Evolutionary conservation across 1,140 invertebrate species (phyloP).

Genomic region (Drosophila virilis): DNA sequence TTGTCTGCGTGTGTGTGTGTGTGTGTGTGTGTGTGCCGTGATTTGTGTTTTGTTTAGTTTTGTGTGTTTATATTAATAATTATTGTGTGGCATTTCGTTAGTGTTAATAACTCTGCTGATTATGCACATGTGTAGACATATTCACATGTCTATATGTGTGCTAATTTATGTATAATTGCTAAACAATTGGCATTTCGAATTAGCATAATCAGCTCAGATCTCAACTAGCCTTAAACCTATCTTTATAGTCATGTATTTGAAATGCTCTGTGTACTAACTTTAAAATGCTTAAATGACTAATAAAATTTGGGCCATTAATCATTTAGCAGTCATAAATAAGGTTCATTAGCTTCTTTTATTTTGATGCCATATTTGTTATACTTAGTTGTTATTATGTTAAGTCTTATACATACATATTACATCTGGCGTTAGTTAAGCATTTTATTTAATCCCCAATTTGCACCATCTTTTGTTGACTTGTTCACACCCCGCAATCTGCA

Average conservation of each 20-base stretch:
- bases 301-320: slow-evolving; percentile 30
- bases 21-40: not conserved
- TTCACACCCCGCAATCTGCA: slow-evolving; percentile 1
- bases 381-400: not conserved
- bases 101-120: slow-evolving; percentile 51
- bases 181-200: slow-evolving; percentile 39
- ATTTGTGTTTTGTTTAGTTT: slow-evolving; percentile 57
- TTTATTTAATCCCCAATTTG: not conserved
- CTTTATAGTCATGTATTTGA: not conserved
- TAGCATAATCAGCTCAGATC: slow-evolving; percentile 24
- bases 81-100: slow-evolving; percentile 28
- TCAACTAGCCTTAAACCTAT: not conserved
- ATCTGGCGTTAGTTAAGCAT: not conserved
- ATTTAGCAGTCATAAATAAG: slow-evolving; percentile 29
- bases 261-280: not conserved
- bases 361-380: slow-evolving; percentile 23
- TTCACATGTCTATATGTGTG: slow-evolving; percentile 2
- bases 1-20: not conserved
- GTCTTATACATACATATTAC: slow-evolving; percentile 2
- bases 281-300: not conserved
- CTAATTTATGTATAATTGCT: slow-evolving; percentile 40
- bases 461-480: slow-evolving; percentile 15
- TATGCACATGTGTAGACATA: not conserved
- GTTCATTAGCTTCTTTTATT: slow-evolving; percentile 24
- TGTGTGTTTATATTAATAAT: slow-evolving; percentile 53